Percentiles rank a stretch among this genome's conserved stretches.
Evolutionary conservation across 2,888 invertebrate species (phyloP).

Genomic region (Augochlorella aurata): DNA sequence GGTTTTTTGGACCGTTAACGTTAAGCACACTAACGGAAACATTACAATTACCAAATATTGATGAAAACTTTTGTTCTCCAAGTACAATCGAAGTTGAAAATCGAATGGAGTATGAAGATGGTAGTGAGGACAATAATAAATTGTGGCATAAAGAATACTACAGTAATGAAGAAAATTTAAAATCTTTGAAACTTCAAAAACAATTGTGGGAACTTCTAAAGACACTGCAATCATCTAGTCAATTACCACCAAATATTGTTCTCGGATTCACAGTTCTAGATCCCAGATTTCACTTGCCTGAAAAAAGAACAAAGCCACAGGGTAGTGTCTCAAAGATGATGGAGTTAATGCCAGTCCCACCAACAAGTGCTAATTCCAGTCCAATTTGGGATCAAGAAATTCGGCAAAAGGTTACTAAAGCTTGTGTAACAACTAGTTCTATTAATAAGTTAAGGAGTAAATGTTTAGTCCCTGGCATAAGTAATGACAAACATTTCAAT

Average conservation of each 20-base stretch:
- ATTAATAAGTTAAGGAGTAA: conserved; percentile 87
- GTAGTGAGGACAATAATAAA: conserved; percentile 19
- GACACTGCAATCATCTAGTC: conserved; percentile 84
- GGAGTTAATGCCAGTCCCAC: conserved; percentile 65
- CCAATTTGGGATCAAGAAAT: conserved; percentile 88
- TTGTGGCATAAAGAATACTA: conserved; percentile 58
- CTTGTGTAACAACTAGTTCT: conserved; percentile 86
- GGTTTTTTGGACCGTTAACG: conserved; percentile 91
- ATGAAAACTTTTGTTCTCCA: conserved; percentile 42
- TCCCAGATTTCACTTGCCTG: conserved; percentile 90
- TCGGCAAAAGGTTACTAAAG: conserved; percentile 84
- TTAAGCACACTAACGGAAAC: conserved; percentile 86
- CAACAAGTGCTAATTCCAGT: conserved; percentile 80
- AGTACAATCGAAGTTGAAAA: conserved; percentile 17
- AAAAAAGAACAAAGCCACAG: conserved; percentile 86
- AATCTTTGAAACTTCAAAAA: conserved; percentile 82
- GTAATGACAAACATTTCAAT: conserved; percentile 81
- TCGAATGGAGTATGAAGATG: conserved; percentile 28
- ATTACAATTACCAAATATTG: conserved; percentile 82
- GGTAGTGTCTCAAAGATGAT: neutral
- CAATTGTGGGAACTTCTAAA: conserved; percentile 85
- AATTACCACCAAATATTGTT: conserved; percentile 87
- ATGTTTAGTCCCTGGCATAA: conserved; percentile 88
- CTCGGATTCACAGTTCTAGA: conserved; percentile 90
- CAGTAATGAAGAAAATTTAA: conserved; percentile 42